Conservation (phyloP, 2,113 vertebrate species). For the Poicephalus meyeri region DNA sequence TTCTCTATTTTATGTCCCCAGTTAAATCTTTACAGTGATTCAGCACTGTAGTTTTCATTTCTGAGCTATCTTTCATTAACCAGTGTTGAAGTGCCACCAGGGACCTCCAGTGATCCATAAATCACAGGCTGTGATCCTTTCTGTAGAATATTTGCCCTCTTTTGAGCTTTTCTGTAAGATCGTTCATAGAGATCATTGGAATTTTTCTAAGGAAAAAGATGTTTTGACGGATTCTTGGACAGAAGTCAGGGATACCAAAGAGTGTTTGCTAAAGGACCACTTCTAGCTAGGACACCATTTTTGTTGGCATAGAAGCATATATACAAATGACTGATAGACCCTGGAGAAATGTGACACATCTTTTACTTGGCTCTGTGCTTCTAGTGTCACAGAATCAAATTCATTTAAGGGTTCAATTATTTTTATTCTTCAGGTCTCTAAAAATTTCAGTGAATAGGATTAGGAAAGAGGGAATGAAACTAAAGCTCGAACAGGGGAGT, state of each 20-base stretch:
- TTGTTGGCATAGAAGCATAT: neutral
- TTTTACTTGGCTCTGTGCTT: neutral
- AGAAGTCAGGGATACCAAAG: neutral
- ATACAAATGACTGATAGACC: neutral
- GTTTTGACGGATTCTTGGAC: neutral
- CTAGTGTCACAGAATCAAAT: neutral
- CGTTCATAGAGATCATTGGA: neutral
- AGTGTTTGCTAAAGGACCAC: neutral
- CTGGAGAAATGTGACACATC: neutral
- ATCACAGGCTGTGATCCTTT: neutral
- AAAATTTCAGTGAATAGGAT: neutral
- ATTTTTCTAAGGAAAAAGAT: neutral
- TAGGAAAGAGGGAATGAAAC: neutral
- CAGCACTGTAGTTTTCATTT: neutral
- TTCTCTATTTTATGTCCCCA: neutral
- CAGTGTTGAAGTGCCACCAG: neutral
- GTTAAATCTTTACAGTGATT: neutral
- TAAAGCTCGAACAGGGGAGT: neutral
- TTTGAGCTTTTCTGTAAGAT: neutral
- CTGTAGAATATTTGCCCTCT: neutral
- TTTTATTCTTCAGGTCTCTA: neutral
- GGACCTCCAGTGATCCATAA: neutral
- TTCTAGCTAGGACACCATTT: neutral
- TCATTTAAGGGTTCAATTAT: neutral
- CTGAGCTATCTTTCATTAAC: neutral